Evolutionary conservation across 2,888 invertebrate genomes (phyloP).

Genomic region (Xylocampa areola): DNA sequence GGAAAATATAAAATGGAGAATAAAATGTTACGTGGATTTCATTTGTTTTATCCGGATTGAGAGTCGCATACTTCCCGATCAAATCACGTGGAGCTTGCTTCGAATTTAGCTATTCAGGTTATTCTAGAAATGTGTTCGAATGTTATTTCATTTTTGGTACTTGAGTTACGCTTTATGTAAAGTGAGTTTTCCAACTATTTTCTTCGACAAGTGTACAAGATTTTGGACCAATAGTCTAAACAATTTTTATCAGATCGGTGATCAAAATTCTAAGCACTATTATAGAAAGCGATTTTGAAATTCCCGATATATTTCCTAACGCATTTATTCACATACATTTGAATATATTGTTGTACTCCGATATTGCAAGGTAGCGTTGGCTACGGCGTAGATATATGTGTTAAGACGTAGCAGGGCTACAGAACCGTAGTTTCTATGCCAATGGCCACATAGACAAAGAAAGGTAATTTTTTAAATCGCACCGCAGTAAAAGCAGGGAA

Average conservation of each 20-base stretch:
- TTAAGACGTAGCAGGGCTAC: conserved; percentile 49
- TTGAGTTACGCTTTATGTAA: too few species aligned
- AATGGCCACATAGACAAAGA: conserved; percentile 27
- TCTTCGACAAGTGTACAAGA: too few species aligned
- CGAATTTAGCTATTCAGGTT: background rate
- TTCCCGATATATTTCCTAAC: conserved; percentile 44
- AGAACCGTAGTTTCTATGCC: conserved; percentile 24
- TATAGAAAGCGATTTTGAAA: conserved; percentile 45
- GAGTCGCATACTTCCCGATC: conserved; percentile 17
- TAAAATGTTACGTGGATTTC: conserved; percentile 31
- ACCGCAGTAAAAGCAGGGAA: conserved; percentile 37
- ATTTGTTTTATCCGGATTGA: conserved; percentile 35
- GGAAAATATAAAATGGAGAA: conserved; percentile 15
- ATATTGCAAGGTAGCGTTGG: conserved; percentile 45
- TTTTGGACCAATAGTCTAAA: background rate
- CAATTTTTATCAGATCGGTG: conserved; percentile 1
- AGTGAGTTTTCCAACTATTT: too few species aligned
- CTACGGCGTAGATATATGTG: conserved; percentile 56
- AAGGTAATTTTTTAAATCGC: conserved; percentile 43
- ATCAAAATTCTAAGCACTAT: conserved; percentile 24
- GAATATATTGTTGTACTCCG: conserved; percentile 54
- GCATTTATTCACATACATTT: conserved; percentile 56
- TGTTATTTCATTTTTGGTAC: background rate
- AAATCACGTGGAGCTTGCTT: conserved; percentile 13
- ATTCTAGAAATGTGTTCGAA: background rate